Conservation (phyloP, 2,113 vertebrate genomes). For the Castor canadensis region DNA sequence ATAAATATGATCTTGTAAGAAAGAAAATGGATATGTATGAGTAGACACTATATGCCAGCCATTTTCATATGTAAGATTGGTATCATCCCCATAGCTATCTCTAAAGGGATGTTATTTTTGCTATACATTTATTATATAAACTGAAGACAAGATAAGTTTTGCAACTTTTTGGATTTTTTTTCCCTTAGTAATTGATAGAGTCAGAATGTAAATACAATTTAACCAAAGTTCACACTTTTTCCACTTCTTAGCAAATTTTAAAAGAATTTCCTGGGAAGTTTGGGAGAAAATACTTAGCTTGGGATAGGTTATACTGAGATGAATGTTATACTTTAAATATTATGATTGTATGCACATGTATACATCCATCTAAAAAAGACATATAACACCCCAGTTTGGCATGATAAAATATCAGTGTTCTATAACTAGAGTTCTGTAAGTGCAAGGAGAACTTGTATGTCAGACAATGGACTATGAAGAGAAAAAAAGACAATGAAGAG, state of each 20-base stretch:
- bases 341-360: neutral
- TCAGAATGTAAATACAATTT: neutral
- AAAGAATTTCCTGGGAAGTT: neutral
- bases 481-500: neutral
- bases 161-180: neutral
- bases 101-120: neutral
- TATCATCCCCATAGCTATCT: neutral
- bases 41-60: neutral
- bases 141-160: neutral
- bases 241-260: too few species aligned
- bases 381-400: neutral
- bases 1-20: neutral
- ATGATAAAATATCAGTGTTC: neutral
- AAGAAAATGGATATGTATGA: neutral
- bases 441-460: neutral
- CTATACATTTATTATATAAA: neutral
- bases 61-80: neutral
- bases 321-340: neutral
- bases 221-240: neutral
- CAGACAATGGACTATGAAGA: neutral
- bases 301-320: neutral
- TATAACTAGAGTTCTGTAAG: neutral
- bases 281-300: neutral
- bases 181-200: neutral
- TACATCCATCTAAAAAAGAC: neutral